A percentile compares a stretch with the other conserved stretches of the same genome.
Conservation (phyloP, 2,888 invertebrate genomes). For the Globia sparganii region DNA sequence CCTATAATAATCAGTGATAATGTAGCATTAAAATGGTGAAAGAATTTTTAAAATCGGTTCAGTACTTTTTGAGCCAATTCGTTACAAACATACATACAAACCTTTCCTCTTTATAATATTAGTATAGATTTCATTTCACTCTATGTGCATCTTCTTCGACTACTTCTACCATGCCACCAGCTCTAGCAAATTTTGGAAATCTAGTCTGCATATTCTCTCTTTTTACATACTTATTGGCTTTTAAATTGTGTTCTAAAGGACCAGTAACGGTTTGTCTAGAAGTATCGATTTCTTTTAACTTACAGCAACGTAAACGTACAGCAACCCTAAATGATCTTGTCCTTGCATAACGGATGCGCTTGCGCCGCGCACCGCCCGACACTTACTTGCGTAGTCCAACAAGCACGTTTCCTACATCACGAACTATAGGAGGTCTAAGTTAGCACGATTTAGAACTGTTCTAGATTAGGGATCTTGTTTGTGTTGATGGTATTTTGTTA, state of each 20-base stretch:
- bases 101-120: too few species aligned
- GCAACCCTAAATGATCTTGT: constrained; percentile 67
- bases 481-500: constrained; percentile 19
- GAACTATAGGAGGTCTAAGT: constrained; percentile 49
- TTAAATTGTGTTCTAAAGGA: not conserved
- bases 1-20: too few species aligned
- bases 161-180: not conserved
- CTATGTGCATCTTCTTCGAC: not conserved
- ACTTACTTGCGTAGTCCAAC: constrained; percentile 17
- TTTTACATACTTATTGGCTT: not conserved
- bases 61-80: too few species aligned
- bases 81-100: too few species aligned
- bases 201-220: not conserved
- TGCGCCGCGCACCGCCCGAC: constrained; percentile 15
- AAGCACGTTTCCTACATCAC: constrained; percentile 53
- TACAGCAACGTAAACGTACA: too few species aligned
- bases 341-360: constrained; percentile 75
- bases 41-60: too few species aligned
- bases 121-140: not conserved
- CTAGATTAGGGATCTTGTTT: constrained; percentile 37
- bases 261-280: not conserved
- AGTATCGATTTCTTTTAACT: not conserved
- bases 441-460: constrained; percentile 52
- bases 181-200: not conserved
- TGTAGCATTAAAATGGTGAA: too few species aligned